Percentiles rank a stretch among this genome's conserved stretches.
Conservation (phyloP, 2,888 invertebrate genomes). For the Phlogophora meticulosa region DNA sequence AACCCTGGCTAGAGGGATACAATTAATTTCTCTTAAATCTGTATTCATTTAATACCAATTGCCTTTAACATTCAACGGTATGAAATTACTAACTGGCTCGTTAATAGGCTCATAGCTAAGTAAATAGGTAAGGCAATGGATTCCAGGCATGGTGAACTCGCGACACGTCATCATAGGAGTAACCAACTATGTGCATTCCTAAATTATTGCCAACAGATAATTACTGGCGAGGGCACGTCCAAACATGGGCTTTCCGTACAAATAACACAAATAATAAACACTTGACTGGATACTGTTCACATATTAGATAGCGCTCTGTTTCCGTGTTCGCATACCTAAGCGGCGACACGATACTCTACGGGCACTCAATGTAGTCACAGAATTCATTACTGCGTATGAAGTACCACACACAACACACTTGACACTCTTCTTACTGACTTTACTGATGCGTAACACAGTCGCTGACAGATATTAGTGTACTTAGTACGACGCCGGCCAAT, state of each 20-base stretch:
- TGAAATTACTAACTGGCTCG: background rate
- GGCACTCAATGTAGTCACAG: background rate
- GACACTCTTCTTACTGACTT: background rate
- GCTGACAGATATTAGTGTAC: background rate
- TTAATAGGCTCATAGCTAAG: background rate
- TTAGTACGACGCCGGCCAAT: background rate
- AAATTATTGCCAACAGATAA: conserved; percentile 1
- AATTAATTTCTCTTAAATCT: background rate
- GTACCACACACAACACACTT: background rate
- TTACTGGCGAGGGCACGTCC: conserved; percentile 11
- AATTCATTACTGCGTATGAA: background rate
- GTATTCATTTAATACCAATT: background rate
- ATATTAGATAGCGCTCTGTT: conserved; percentile 9
- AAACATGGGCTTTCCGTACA: conserved; percentile 24
- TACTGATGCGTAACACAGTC: background rate
- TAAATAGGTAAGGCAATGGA: background rate
- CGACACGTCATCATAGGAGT: background rate
- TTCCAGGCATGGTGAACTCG: background rate
- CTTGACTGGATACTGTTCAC: background rate
- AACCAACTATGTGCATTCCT: background rate
- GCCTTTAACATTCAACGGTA: too few species aligned
- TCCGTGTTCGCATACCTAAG: conserved; percentile 24
- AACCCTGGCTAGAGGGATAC: too few species aligned
- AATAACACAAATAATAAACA: conserved; percentile 14
- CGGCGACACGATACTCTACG: background rate